Evolutionary conservation across 2,797 vertebrate genomes (phyloP).

Genomic region (Lagorchestes hirsutus): DNA sequence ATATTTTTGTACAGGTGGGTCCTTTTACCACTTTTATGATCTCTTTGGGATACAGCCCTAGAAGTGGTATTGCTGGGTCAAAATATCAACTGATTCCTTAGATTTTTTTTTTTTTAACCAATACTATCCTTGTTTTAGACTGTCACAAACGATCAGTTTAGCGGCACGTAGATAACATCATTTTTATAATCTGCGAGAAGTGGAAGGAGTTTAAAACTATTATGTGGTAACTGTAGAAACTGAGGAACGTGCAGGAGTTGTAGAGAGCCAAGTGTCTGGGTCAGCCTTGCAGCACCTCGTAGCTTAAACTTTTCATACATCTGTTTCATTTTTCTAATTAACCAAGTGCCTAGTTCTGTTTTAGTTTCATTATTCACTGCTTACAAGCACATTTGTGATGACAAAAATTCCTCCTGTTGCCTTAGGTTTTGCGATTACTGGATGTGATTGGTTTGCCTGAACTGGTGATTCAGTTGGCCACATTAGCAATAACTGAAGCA

Average conservation of each 20-base stretch:
- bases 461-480: conserved; percentile 93
- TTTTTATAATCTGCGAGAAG: conserved; percentile 20
- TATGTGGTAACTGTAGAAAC: background rate
- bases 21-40: too few species aligned
- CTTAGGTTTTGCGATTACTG: conserved; percentile 92
- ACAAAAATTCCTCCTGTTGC: background rate
- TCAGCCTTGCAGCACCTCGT: background rate
- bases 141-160: background rate
- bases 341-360: background rate
- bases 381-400: background rate
- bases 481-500: conserved; percentile 91
- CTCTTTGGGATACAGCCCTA: too few species aligned
- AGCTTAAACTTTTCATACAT: conserved; percentile 1
- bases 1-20: too few species aligned
- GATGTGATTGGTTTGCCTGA: conserved; percentile 94
- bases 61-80: too few species aligned
- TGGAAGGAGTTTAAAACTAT: background rate
- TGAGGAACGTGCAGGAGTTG: background rate
- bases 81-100: background rate
- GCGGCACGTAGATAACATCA: background rate
- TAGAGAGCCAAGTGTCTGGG: background rate
- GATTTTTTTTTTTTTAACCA: conserved; percentile 3
- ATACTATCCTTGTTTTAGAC: background rate
- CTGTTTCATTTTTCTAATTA: conserved; percentile 6
- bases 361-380: background rate